phyloP scores from a whole-genome alignment of 2,888 invertebrate species.

The Mechanitis mazaeus region DNA sequence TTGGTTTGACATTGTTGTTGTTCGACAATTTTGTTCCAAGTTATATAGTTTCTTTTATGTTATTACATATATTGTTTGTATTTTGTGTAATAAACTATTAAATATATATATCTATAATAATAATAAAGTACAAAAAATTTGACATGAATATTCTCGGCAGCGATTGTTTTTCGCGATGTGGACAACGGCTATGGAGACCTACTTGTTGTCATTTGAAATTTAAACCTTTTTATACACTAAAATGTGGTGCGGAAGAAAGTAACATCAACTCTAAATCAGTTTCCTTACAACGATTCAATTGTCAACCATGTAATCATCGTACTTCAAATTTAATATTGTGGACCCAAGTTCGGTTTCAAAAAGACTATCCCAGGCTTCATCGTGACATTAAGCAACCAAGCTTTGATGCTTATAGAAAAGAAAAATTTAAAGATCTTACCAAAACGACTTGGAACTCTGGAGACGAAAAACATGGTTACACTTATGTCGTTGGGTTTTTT shows the following conservation, averaged over 20 bases:
- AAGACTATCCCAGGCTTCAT: conserved; percentile 53
- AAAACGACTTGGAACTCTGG: conserved; percentile 54
- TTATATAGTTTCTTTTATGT: no score
- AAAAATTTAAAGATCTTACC: conserved; percentile 47
- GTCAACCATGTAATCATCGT: conserved; percentile 2
- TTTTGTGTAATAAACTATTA: no score
- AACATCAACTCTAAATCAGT: not conserved
- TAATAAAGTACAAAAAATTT: no score
- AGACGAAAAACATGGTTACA: conserved; percentile 57
- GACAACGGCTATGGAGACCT: conserved; percentile 15
- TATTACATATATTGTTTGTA: no score
- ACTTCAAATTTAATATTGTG: conserved; percentile 32
- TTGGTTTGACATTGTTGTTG: no score
- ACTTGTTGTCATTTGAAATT: conserved; percentile 10
- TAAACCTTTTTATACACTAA: conserved; percentile 8
- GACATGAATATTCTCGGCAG: conserved; percentile 20
- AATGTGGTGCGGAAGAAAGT: conserved; percentile 5
- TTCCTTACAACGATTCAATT: conserved; percentile 3
- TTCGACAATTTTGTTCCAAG: no score
- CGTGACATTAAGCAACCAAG: conserved; percentile 55
- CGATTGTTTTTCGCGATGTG: conserved; percentile 24
- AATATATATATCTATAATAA: no score
- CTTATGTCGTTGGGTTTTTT: conserved; percentile 72
- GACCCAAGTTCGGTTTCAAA: conserved; percentile 58
- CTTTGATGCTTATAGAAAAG: conserved; percentile 59